Evolutionary conservation across 37 sponge, comb jelly and placozoan genomes (phyloP), one percentile per base, ranked within the genome.

Genomic region (Amphimedon queenslandica): DNA sequence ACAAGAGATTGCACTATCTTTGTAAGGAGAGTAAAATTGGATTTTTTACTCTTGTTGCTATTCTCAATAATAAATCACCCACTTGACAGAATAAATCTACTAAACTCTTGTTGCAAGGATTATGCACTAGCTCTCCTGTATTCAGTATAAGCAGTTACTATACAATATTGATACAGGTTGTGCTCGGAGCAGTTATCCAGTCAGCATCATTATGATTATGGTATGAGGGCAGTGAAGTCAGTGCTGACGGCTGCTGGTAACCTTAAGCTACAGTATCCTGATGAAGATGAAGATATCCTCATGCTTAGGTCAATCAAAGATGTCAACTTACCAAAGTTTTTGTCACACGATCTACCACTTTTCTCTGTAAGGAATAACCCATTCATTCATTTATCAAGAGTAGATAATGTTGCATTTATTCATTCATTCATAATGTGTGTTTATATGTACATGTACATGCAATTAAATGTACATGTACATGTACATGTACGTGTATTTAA

Each of bases 191-290:
- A 99, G 84, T 88, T 99, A 43, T 95, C 96, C 13, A 94, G 96
- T 10, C 99, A 99, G 61, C 94, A 93, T 63, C 99, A 99, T 69
- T 99, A 99, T 69, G 99, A 99, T 73, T 99, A 99, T 80, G 99
- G 99, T 1, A 99, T 99, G 99, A 84, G 99, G 33, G 99, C 99
- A 42, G 99, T 99, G 47, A 99, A 99, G 76, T 95, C 99, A 66
- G 99, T 99, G 29, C 78, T 99, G 37, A 99, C 99, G 42, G 99
- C 99, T 28, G 99, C 99, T 32, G 99, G 86, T 4, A 99, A 99
- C 70, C 70, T 99, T 41, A 99, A 99, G 77, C 90, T 98, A 40
- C 92, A 94, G 80, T 98, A 98, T 65, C 99, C 99, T 31, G 96
- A 98, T 34, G 94, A 93, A 42, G 84, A 99, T 66, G 99, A 99